Base-by-base conservation (phyloP, 2,888 invertebrate species). In the Octodonta nipae region DNA sequence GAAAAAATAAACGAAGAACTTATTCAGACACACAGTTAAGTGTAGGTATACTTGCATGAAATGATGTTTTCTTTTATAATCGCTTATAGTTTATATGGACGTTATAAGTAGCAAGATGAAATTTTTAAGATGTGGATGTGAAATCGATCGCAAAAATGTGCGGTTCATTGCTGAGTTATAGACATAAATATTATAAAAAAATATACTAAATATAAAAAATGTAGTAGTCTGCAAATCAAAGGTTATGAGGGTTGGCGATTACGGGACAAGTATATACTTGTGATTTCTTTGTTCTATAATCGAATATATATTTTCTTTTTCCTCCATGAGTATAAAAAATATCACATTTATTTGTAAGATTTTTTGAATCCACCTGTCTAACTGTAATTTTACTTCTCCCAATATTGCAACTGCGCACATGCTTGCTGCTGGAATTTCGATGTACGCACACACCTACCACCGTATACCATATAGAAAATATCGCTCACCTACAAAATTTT, bases 261-360 rank as follows among this genome's bases (percentile, higher is more conserved):
- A 60, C 35, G 57, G 56, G 56, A 55, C 51, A 51, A 56, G 54
- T 57, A 49, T 53, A 52, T 50, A 56, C 54, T 52, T 58, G 54
- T 55, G 56, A 55, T 55, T 22, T 51, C 50, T 54, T 56, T 58
- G 56, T 59, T 57, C 58, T 59, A 57, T 56, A 58, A 55, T 58
- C 55, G 55, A 56, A 58, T 58, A 58, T 56, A 47, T 46, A 48
- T 42, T 56, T 50, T 50, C 42, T 22, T 30, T 45, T 45, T 55
- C 50, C 54, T 55, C 56, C 50, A 47, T 54, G 51, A n/a, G n/a
- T n/a, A n/a, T 22, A 22, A 26, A 37, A 30, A n/a, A n/a, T n/a
- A n/a, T n/a, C n/a, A n/a, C n/a, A n/a, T n/a, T n/a, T n/a, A n/a
- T n/a, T n/a, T n/a, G n/a, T n/a, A n/a, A n/a, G n/a, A n/a, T n/a